phyloP scores from a whole-genome alignment of 2,888 invertebrate genomes.

The Pandemis corylana region DNA sequence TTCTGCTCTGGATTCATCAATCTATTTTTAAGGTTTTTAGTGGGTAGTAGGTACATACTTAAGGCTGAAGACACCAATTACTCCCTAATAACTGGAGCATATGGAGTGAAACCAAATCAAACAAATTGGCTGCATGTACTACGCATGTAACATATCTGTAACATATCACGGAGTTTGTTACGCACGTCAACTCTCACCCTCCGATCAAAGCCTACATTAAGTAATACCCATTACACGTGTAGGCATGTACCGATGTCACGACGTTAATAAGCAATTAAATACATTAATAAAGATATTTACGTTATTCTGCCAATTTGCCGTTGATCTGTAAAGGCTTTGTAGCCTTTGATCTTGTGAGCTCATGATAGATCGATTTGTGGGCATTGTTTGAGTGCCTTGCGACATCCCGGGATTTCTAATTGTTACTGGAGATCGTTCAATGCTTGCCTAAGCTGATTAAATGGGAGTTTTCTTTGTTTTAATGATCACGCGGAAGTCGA shows the following conservation, averaged over 20 bases:
- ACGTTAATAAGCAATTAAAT: slow-evolving; percentile 82
- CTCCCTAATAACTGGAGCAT: neutral
- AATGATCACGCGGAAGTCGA: neutral
- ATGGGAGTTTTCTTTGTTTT: neutral
- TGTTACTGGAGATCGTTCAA: slow-evolving; percentile 49
- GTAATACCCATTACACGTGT: slow-evolving; percentile 73
- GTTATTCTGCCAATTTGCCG: slow-evolving; percentile 73
- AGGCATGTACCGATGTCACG: slow-evolving; percentile 66
- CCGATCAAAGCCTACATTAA: slow-evolving; percentile 71
- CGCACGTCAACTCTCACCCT: slow-evolving; percentile 48
- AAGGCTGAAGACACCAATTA: too few species aligned
- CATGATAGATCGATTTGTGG: slow-evolving; percentile 64
- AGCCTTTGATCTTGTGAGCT: slow-evolving; percentile 73
- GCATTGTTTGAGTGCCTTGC: slow-evolving; percentile 73
- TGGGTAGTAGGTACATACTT: too few species aligned
- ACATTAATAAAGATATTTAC: slow-evolving; percentile 81
- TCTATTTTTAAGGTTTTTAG: too few species aligned
- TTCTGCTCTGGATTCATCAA: too few species aligned
- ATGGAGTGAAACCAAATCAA: slow-evolving; percentile 7
- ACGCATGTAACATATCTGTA: slow-evolving; percentile 45
- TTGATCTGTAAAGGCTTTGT: slow-evolving; percentile 60
- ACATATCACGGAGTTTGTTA: slow-evolving; percentile 45
- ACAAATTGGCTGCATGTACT: slow-evolving; percentile 41
- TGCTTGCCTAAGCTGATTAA: slow-evolving; percentile 55
- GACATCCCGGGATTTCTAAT: slow-evolving; percentile 52